phyloP scores from a whole-genome alignment of 2,113 vertebrate species.

The Strix aluco region DNA sequence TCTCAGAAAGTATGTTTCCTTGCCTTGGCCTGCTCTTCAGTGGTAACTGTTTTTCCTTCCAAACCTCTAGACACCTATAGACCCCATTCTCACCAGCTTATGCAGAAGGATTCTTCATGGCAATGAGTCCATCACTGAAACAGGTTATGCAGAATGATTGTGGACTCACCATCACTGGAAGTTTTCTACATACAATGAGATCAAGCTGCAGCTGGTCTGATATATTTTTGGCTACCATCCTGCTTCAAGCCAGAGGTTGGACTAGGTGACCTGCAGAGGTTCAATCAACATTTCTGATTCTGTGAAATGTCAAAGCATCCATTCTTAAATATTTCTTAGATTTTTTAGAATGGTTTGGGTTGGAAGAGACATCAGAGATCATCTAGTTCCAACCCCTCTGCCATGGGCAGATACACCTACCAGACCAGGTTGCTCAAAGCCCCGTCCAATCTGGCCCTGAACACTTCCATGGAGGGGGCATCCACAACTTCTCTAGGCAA shows the following conservation, averaged over 20 bases:
- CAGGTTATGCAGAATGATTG: not conserved
- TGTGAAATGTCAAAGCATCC: not conserved
- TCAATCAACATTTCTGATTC: not conserved
- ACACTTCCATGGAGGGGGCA: too few species aligned
- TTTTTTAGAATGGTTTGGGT: too few species aligned
- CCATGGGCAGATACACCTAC: too few species aligned
- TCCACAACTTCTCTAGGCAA: too few species aligned
- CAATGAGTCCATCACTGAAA: not conserved
- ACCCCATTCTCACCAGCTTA: not conserved
- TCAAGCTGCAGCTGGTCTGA: not conserved
- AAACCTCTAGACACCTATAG: not conserved
- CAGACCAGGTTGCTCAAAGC: too few species aligned
- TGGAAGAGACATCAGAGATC: too few species aligned
- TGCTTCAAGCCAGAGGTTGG: not conserved
- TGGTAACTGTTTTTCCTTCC: not conserved
- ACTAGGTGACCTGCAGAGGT: not conserved
- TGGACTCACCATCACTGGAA: rapidly evolving
- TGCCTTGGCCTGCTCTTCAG: not conserved
- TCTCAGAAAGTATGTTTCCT: not conserved
- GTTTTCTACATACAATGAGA: not conserved
- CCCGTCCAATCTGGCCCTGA: too few species aligned
- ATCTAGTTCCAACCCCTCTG: too few species aligned
- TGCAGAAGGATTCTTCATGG: not conserved
- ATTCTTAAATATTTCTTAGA: not conserved
- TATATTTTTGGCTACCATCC: not conserved